phyloP scores from a whole-genome alignment of 2,113 vertebrate genomes.

The Progne subis region DNA sequence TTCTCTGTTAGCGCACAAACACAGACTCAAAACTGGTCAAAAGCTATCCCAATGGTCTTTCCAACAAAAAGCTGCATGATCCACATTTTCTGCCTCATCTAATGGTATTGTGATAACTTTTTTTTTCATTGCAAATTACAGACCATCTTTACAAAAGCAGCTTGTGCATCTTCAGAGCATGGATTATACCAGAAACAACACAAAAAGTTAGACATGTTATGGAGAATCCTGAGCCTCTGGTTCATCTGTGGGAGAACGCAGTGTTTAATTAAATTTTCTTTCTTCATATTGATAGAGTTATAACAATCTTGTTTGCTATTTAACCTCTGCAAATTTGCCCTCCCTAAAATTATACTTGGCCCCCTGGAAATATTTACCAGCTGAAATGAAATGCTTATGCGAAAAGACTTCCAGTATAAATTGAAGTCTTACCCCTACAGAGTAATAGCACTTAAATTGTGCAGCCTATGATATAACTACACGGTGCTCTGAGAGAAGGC shows the following conservation, averaged over 20 bases:
- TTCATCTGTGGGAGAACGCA: slow-evolving; percentile 45
- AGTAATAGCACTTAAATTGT: slow-evolving; percentile 7
- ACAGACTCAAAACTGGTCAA: background rate
- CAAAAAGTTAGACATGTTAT: background rate
- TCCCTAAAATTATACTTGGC: slow-evolving; percentile 68
- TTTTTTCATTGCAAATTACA: slow-evolving; percentile 1
- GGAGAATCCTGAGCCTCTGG: background rate
- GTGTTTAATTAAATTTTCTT: slow-evolving; percentile 54
- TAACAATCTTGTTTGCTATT: slow-evolving; percentile 53
- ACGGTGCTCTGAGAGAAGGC: slow-evolving; percentile 25
- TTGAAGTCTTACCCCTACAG: background rate
- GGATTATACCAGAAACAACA: background rate
- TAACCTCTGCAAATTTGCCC: slow-evolving; percentile 65
- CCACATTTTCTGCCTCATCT: background rate
- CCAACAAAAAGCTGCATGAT: background rate
- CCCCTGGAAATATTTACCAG: slow-evolving; percentile 72
- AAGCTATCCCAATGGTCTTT: background rate
- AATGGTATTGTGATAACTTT: background rate
- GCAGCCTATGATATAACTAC: background rate
- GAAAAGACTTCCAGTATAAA: slow-evolving; percentile 1
- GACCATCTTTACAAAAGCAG: slow-evolving; percentile 16
- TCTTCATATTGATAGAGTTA: slow-evolving; percentile 46
- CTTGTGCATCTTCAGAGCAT: background rate
- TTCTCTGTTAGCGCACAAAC: background rate
- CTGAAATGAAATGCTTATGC: slow-evolving; percentile 36